Percentiles rank a stretch among this genome's conserved stretches.
Evolutionary conservation across 2,888 invertebrate species (phyloP).

Genomic region (Tortricodes alternella): DNA sequence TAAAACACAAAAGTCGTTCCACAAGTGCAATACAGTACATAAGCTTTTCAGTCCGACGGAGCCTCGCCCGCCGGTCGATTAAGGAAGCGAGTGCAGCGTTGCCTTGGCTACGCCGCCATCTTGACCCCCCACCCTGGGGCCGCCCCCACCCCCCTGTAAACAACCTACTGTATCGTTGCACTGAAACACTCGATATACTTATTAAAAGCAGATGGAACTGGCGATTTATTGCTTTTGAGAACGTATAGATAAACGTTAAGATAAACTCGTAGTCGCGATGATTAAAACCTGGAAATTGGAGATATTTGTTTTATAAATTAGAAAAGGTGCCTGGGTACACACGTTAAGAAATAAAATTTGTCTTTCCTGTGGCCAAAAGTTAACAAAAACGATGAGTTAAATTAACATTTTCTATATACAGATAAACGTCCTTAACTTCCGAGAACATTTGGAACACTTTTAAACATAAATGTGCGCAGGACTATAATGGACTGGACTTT

Average conservation of each 20-base stretch:
- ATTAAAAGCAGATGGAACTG: constrained; percentile 73
- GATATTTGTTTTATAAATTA: background rate
- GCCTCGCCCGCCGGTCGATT: constrained; percentile 78
- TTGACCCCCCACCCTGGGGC: constrained; percentile 56
- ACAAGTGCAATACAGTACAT: constrained; percentile 78
- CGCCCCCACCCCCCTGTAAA: constrained; percentile 62
- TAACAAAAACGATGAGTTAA: too few species aligned
- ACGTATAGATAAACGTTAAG: constrained; percentile 12
- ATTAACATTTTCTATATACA: too few species aligned
- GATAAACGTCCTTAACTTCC: too few species aligned
- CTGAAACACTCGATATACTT: constrained; percentile 77
- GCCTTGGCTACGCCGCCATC: constrained; percentile 80
- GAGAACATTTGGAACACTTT: too few species aligned
- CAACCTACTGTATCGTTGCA: constrained; percentile 79
- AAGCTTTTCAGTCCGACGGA: constrained; percentile 65
- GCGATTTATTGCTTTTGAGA: constrained; percentile 50
- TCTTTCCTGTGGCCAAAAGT: too few species aligned
- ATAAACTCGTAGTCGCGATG: background rate
- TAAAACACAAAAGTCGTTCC: constrained; percentile 57
- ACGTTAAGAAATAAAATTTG: too few species aligned
- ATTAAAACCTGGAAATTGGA: background rate
- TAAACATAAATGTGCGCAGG: too few species aligned
- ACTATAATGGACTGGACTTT: too few species aligned
- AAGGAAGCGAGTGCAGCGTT: constrained; percentile 82
- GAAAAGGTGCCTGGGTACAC: too few species aligned